Percentiles rank a stretch among this genome's conserved stretches.
Evolutionary conservation across 2,797 vertebrate species (phyloP).

Genomic region (Danio tinwini): DNA sequence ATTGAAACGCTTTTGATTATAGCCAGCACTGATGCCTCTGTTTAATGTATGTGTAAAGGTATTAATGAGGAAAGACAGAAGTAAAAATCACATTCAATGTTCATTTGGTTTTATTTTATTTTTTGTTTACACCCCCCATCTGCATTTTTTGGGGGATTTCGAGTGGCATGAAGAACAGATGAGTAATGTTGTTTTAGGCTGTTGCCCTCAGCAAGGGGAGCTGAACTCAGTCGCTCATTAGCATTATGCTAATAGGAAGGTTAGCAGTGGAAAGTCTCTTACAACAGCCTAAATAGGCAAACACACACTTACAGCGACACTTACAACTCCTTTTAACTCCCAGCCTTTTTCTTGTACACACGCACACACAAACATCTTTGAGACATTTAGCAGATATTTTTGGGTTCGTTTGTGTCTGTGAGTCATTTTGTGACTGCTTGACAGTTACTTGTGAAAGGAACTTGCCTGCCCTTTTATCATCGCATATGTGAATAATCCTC

Average conservation of each 20-base stretch:
- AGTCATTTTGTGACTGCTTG: constrained; percentile 47
- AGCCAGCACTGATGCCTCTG: not conserved
- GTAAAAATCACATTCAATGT: not conserved
- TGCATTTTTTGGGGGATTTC: not conserved
- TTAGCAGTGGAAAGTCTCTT: constrained; percentile 24
- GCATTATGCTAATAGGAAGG: constrained; percentile 31
- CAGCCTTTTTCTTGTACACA: not conserved
- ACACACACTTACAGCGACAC: not conserved
- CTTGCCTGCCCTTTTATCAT: constrained; percentile 43
- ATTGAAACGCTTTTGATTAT: not conserved
- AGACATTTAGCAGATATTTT: constrained; percentile 34
- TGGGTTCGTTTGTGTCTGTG: constrained; percentile 8
- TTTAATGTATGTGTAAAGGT: not conserved
- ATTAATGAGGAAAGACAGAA: not conserved
- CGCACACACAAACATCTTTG: not conserved
- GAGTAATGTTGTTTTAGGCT: constrained; percentile 40
- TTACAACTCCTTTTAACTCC: not conserved
- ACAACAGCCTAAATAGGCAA: constrained; percentile 1
- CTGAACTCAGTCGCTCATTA: constrained; percentile 41
- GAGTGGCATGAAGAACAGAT: constrained; percentile 11
- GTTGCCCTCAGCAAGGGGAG: constrained; percentile 40
- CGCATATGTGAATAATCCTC: constrained; percentile 22
- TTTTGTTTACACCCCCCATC: not conserved
- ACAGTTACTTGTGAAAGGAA: constrained; percentile 36
- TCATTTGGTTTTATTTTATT: not conserved